These are phyloP conservation scores for Nomada fabriciana DNA, from an alignment of 2,888 invertebrate genomes.

Conservation along the genomic window DNA sequence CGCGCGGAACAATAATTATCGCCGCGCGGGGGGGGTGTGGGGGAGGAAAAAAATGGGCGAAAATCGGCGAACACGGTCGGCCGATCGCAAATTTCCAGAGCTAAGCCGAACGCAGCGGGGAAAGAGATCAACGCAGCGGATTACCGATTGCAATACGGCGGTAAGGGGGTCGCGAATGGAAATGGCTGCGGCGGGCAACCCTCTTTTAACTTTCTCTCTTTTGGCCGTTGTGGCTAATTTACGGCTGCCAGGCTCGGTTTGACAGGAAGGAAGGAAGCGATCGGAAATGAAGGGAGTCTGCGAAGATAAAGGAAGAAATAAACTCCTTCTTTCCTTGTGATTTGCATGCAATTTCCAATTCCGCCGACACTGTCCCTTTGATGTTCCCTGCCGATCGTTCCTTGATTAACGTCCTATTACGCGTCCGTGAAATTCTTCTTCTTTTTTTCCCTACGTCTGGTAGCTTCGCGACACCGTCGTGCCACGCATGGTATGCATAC, in stretches of 20 bases:
- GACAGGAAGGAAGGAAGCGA: constrained; percentile 78
- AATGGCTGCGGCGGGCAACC: constrained; percentile 54
- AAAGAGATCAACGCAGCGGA: constrained; percentile 13
- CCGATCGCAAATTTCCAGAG: constrained; percentile 59
- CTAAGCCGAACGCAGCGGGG: constrained; percentile 1
- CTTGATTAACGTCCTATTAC: constrained; percentile 64
- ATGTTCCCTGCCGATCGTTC: constrained; percentile 65
- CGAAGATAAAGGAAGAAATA: constrained; percentile 69
- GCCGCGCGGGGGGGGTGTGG: constrained; percentile 9
- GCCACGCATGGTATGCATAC: background rate
- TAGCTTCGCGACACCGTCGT: background rate
- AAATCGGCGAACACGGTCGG: constrained; percentile 47
- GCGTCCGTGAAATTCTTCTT: constrained; percentile 24
- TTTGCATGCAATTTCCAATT: constrained; percentile 77
- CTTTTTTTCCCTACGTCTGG: background rate
- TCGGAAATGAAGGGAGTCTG: constrained; percentile 63
- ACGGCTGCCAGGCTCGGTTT: constrained; percentile 75
- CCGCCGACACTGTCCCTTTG: constrained; percentile 70
- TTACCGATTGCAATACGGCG: constrained; percentile 27
- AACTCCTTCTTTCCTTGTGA: constrained; percentile 73
- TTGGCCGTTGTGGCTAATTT: constrained; percentile 77
- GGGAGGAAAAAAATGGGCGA: constrained; percentile 44
- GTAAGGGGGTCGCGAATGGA: constrained; percentile 56
- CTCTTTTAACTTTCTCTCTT: constrained; percentile 78
- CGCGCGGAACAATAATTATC: constrained; percentile 58